phyloP scores from a whole-genome alignment of 2,797 vertebrate species.

The Cossypha dichroa region DNA sequence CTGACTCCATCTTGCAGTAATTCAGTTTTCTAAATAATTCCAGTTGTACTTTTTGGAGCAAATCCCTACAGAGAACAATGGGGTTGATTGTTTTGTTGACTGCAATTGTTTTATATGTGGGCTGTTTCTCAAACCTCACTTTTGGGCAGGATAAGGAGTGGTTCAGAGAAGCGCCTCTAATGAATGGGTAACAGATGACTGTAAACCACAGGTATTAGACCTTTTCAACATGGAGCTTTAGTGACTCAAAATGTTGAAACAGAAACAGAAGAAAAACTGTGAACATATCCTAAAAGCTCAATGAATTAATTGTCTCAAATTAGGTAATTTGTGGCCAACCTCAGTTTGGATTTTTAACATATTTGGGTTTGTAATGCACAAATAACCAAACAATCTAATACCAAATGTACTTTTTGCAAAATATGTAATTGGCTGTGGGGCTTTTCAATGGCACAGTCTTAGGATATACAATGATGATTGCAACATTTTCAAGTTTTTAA shows the following conservation, averaged over 20 bases:
- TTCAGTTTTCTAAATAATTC: slow-evolving; percentile 50
- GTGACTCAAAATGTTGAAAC: slow-evolving; percentile 28
- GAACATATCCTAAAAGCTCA: slow-evolving; percentile 21
- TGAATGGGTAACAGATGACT: slow-evolving; percentile 56
- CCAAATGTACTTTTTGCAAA: neutral
- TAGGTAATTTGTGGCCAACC: slow-evolving; percentile 56
- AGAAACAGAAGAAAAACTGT: slow-evolving; percentile 17
- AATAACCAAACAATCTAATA: neutral
- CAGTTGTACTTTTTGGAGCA: slow-evolving; percentile 22
- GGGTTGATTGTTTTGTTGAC: neutral
- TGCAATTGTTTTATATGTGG: slow-evolving; percentile 9
- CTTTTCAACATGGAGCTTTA: slow-evolving; percentile 23
- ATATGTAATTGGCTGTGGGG: neutral
- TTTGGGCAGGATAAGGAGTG: neutral
- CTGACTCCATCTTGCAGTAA: slow-evolving; percentile 32
- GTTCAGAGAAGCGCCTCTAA: slow-evolving; percentile 51
- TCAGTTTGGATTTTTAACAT: slow-evolving; percentile 47
- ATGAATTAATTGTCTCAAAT: slow-evolving; percentile 53
- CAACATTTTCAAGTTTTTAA: neutral
- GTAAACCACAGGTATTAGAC: slow-evolving; percentile 40
- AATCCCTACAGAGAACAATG: slow-evolving; percentile 10
- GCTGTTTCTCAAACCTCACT: slow-evolving; percentile 4
- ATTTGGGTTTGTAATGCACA: slow-evolving; percentile 26
- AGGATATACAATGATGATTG: neutral
- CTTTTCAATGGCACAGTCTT: neutral